phyloP scores from a whole-genome alignment of 2,113 vertebrate genomes.

The Atrichornis clamosus region DNA sequence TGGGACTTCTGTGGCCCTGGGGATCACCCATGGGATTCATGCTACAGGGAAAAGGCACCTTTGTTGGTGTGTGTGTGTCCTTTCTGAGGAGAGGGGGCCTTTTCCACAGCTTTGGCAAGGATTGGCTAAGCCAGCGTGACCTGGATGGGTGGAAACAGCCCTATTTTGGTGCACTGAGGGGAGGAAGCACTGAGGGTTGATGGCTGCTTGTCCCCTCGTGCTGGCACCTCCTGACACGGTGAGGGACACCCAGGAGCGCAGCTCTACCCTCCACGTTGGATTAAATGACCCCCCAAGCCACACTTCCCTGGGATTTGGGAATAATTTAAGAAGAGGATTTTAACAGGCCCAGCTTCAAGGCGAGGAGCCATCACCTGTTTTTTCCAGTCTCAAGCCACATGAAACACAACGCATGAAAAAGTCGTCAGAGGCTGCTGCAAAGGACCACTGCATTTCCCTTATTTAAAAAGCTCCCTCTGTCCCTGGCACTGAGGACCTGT shows the following conservation, averaged over 20 bases:
- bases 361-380: fast-evolving
- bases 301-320: not conserved
- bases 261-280: not conserved
- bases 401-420: not conserved
- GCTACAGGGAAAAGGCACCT: not conserved
- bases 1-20: not conserved
- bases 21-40: not conserved
- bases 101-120: not conserved
- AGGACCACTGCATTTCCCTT: not conserved
- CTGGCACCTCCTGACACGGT: fast-evolving
- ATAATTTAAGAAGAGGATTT: not conserved
- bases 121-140: not conserved
- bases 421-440: not conserved
- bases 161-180: not conserved
- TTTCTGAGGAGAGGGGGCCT: not conserved
- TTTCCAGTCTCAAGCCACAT: not conserved
- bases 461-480: constrained; percentile 10
- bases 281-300: not conserved
- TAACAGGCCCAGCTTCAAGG: not conserved
- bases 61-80: not conserved
- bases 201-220: not conserved
- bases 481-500: not conserved
- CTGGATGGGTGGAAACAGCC: not conserved
- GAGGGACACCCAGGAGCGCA: fast-evolving
- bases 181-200: not conserved